phyloP scores from a whole-genome alignment of 2,888 invertebrate genomes.

The Cosmia pyralina region DNA sequence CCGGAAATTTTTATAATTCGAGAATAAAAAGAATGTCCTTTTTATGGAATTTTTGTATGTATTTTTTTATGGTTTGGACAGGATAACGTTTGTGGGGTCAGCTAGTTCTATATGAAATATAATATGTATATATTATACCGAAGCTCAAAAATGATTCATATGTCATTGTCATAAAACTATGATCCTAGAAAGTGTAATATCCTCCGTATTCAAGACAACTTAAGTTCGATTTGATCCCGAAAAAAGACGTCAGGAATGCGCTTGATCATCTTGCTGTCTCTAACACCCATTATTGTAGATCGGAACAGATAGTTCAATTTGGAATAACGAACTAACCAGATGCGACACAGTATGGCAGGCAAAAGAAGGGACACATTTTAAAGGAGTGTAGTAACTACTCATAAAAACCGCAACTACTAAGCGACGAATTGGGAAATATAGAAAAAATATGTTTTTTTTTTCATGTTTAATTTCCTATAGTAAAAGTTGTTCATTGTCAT shows the following conservation, averaged over 20 bases:
- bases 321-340: neutral
- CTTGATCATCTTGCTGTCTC: slow-evolving; percentile 9
- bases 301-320: slow-evolving; percentile 3
- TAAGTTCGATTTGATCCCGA: neutral
- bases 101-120: neutral
- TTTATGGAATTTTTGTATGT: neutral
- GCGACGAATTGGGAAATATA: neutral
- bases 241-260: slow-evolving; percentile 4
- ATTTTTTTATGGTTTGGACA: neutral
- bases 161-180: neutral
- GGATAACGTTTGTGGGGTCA: neutral
- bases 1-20: neutral
- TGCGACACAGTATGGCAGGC: neutral
- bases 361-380: neutral
- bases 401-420: too few species aligned
- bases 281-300: slow-evolving; percentile 11
- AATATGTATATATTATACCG: neutral
- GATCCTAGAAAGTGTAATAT: neutral
- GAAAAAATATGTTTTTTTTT: neutral
- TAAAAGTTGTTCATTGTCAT: neutral
- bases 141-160: neutral
- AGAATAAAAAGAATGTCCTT: neutral
- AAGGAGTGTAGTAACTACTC: too few species aligned
- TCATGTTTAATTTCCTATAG: neutral
- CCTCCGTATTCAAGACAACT: neutral